These are phyloP conservation scores for Rhamnusium bicolor DNA, from an alignment of 2,888 invertebrate species.

Conservation along the genomic window DNA sequence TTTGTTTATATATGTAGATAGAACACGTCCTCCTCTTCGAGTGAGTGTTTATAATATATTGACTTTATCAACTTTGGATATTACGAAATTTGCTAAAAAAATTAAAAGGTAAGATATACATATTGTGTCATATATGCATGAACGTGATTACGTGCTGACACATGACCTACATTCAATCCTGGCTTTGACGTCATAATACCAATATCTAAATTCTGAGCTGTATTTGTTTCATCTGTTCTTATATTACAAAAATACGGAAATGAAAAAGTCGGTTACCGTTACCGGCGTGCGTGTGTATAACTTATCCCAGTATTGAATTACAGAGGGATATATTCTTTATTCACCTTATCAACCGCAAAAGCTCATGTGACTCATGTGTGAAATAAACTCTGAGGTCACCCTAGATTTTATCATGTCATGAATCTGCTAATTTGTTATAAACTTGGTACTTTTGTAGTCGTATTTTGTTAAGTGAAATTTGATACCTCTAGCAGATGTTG, in stretches of 20 bases:
- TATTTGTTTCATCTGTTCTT: conserved; percentile 17
- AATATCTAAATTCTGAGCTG: too few relatives aligned
- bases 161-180: too few relatives aligned
- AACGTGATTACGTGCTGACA: too few relatives aligned
- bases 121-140: too few relatives aligned
- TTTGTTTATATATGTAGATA: too few relatives aligned
- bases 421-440: conserved; percentile 45
- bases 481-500: conserved; percentile 42
- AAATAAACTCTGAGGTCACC: conserved; percentile 42
- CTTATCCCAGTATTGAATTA: conserved; percentile 39
- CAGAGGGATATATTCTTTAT: conserved; percentile 33
- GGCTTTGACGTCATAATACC: too few relatives aligned
- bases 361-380: conserved; percentile 38
- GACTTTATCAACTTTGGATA: too few relatives aligned
- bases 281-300: conserved; percentile 30
- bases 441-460: conserved; percentile 13
- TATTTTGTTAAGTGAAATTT: conserved; percentile 36
- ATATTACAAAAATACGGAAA: conserved; percentile 44
- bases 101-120: too few relatives aligned
- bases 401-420: conserved; percentile 30
- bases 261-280: conserved; percentile 41
- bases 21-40: too few relatives aligned
- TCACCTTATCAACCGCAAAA: conserved; percentile 23
- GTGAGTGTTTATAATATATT: too few relatives aligned
- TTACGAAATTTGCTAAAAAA: too few relatives aligned